Conservation (phyloP, 2,888 invertebrate species). For the Nomada lathburiana region DNA sequence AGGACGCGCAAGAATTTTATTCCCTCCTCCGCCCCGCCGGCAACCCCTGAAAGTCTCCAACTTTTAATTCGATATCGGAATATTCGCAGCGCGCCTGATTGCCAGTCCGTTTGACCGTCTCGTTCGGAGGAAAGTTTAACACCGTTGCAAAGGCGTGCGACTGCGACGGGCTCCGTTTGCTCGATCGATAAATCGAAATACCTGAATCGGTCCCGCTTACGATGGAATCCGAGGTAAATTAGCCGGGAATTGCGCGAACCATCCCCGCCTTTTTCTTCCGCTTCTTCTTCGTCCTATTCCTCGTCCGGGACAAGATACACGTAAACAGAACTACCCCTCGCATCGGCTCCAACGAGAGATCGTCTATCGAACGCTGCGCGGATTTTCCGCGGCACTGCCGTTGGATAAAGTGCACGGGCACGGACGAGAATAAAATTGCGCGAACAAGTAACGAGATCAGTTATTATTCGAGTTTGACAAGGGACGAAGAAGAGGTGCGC, state of each 20-base stretch:
- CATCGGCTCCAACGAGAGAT: neutral
- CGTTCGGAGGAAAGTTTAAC: constrained; percentile 30
- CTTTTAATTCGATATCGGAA: constrained; percentile 53
- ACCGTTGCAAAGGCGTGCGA: constrained; percentile 16
- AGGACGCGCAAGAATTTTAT: constrained; percentile 29
- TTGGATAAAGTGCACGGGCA: too few relatives aligned
- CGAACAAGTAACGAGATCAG: too few relatives aligned
- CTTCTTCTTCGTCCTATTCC: neutral
- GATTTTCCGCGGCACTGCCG: neutral
- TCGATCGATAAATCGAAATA: constrained; percentile 32
- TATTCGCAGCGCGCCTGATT: constrained; percentile 45
- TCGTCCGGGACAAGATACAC: neutral
- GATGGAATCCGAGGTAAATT: constrained; percentile 36
- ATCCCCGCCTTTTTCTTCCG: neutral
- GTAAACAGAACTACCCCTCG: constrained; percentile 17
- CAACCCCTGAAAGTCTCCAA: constrained; percentile 1
- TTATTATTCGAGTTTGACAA: too few relatives aligned
- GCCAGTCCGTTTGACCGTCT: constrained; percentile 47
- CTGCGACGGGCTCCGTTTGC: neutral
- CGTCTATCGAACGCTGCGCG: neutral
- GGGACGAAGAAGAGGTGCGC: too few relatives aligned
- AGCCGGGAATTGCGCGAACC: constrained; percentile 15
- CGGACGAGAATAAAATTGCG: too few relatives aligned
- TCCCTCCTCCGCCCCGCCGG: neutral
- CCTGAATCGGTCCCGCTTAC: constrained; percentile 23